Percentiles rank a stretch among this genome's conserved stretches.
These are phyloP conservation scores for Larimichthys polyactis DNA, from an alignment of 2,113 vertebrate species.

Conservation along the genomic window DNA sequence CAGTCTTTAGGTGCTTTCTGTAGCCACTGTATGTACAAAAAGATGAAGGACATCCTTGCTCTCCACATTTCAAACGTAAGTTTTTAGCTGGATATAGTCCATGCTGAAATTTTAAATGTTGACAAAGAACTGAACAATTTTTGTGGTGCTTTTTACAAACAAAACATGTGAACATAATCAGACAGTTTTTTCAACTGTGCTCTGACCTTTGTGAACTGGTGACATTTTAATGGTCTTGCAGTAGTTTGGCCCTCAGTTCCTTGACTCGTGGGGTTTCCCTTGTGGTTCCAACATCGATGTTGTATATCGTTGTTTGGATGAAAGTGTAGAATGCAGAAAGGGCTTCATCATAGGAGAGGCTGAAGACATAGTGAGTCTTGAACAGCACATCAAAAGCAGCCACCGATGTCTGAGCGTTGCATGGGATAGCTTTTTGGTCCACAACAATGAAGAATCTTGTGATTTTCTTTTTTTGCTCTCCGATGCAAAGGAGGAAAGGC, in stretches of 20 bases:
- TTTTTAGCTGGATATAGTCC: background rate
- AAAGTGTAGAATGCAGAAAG: background rate
- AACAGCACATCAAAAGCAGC: no score
- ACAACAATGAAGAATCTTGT: no score
- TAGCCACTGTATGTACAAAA: constrained; percentile 17
- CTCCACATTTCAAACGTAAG: constrained; percentile 9
- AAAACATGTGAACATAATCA: constrained; percentile 16
- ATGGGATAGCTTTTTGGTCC: no score
- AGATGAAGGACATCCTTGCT: constrained; percentile 19
- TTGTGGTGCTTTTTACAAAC: constrained; percentile 12
- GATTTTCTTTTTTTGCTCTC: no score
- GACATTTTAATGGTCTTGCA: constrained; percentile 2
- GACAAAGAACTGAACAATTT: constrained; percentile 2
- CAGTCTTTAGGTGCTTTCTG: constrained; percentile 16
- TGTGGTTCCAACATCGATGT: background rate
- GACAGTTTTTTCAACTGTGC: background rate
- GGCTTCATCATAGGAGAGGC: background rate
- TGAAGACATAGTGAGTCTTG: no score
- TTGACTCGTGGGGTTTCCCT: constrained; percentile 4
- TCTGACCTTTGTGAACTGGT: background rate
- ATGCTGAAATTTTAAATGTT: constrained; percentile 9
- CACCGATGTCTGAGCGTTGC: no score
- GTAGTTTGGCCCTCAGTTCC: background rate
- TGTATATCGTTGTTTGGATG: constrained; percentile 27
- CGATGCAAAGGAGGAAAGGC: no score